Conservation (phyloP, 2,113 vertebrate genomes). For the Eretmochelys imbricata region DNA sequence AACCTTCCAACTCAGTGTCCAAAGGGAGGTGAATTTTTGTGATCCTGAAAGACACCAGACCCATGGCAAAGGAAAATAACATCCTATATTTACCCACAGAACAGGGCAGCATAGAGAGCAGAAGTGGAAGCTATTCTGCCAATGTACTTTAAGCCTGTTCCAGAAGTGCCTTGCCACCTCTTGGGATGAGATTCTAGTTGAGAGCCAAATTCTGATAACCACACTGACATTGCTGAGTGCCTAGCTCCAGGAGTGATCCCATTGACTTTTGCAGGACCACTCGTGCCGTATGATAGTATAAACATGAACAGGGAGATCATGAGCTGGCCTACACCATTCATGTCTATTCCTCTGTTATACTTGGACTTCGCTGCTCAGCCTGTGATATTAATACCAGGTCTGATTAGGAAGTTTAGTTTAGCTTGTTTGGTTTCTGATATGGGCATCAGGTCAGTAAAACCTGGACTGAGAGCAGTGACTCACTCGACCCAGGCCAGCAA, state of each 20-base stretch:
- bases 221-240: not conserved
- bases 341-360: not conserved
- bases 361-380: not conserved
- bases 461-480: not conserved
- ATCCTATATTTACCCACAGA: not conserved
- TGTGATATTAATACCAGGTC: not conserved
- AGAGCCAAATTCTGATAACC: not conserved
- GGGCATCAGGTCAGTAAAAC: not conserved
- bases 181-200: not conserved
- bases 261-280: not conserved
- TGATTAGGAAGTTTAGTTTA: not conserved
- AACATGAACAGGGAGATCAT: not conserved
- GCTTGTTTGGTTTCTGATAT: not conserved
- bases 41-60: not conserved
- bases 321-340: not conserved
- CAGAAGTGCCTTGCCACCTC: not conserved
- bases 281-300: not conserved
- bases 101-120: not conserved
- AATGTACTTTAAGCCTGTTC: not conserved
- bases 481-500: not conserved
- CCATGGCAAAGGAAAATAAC: not conserved
- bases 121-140: not conserved
- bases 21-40: not conserved
- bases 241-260: not conserved
- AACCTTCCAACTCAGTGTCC: rapidly evolving